A percentile compares a stretch with the other conserved stretches of the same genome.
Conservation (phyloP, 2,113 vertebrate genomes). For the Pangasianodon gigas region DNA sequence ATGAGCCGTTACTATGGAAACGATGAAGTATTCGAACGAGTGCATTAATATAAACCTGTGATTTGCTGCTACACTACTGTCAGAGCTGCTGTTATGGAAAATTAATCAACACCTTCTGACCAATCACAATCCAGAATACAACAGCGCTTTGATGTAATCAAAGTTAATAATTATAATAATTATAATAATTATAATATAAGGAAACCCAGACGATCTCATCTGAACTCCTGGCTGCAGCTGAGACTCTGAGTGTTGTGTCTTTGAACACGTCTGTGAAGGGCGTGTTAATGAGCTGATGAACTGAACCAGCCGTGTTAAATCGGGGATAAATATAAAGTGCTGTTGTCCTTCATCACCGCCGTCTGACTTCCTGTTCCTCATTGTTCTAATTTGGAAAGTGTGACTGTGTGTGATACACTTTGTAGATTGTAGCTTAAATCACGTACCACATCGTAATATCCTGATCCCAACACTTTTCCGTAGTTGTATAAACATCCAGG, state of each 20-base stretch:
- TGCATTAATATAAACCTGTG: no score
- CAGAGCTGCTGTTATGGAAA: not conserved
- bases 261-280: not conserved
- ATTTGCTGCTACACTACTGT: not conserved
- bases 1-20: no score
- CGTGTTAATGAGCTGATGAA: not conserved
- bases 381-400: not conserved
- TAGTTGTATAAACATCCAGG: constrained; percentile 86
- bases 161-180: not conserved
- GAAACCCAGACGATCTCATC: not conserved
- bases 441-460: constrained; percentile 94
- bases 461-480: constrained; percentile 91
- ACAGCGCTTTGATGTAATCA: not conserved
- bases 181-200: not conserved
- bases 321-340: not conserved
- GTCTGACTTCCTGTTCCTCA: not conserved
- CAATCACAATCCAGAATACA: not conserved
- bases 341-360: not conserved
- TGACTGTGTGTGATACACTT: not conserved
- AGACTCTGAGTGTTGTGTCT: not conserved
- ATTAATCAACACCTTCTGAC: not conserved
- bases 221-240: not conserved
- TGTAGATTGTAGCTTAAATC: not conserved
- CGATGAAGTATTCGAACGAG: no score
- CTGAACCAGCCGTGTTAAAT: not conserved